A percentile compares a stretch with the other conserved stretches of the same genome.
Evolutionary conservation across 1,140 invertebrate species (phyloP).

Genomic region (Phymastichus coffea): DNA sequence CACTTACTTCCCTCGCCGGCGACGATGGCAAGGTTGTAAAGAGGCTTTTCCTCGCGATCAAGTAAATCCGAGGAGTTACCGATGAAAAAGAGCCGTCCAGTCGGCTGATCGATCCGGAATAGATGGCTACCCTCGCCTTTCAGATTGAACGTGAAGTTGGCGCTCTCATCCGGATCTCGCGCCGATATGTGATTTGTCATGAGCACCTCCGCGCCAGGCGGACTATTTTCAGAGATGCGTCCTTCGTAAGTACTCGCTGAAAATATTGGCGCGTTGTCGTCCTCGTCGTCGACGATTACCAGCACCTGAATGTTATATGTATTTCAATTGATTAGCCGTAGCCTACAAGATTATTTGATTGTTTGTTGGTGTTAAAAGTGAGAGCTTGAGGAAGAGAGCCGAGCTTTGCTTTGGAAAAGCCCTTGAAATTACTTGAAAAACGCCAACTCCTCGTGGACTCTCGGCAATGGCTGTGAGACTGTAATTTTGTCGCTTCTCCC

Average conservation of each 20-base stretch:
- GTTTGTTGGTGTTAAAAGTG: too few relatives aligned
- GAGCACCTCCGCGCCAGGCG: slow-evolving; percentile 69
- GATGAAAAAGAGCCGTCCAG: slow-evolving; percentile 65
- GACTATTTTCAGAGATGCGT: slow-evolving; percentile 76
- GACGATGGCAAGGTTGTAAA: slow-evolving; percentile 70
- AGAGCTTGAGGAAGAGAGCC: too few relatives aligned
- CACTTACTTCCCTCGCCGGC: slow-evolving; percentile 68
- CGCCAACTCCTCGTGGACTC: slow-evolving; percentile 67
- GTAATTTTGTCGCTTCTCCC: slow-evolving; percentile 73
- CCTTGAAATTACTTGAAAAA: slow-evolving; percentile 68
- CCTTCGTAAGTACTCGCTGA: slow-evolving; percentile 72
- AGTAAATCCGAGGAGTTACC: slow-evolving; percentile 55
- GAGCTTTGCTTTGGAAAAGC: too few relatives aligned
- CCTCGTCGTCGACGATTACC: slow-evolving; percentile 82
- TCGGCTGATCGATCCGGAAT: slow-evolving; percentile 73
- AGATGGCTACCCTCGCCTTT: slow-evolving; percentile 73
- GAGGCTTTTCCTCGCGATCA: slow-evolving; percentile 72
- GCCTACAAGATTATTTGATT: too few relatives aligned
- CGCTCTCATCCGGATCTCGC: slow-evolving; percentile 75
- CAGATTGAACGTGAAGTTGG: slow-evolving; percentile 74
- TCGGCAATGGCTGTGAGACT: slow-evolving; percentile 79
- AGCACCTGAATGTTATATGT: slow-evolving; percentile 58
- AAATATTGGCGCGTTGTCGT: slow-evolving; percentile 87
- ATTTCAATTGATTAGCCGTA: too few relatives aligned
- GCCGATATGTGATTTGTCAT: slow-evolving; percentile 68